Conservation (phyloP, 2,888 invertebrate genomes). For the Conistra vaccinii region DNA sequence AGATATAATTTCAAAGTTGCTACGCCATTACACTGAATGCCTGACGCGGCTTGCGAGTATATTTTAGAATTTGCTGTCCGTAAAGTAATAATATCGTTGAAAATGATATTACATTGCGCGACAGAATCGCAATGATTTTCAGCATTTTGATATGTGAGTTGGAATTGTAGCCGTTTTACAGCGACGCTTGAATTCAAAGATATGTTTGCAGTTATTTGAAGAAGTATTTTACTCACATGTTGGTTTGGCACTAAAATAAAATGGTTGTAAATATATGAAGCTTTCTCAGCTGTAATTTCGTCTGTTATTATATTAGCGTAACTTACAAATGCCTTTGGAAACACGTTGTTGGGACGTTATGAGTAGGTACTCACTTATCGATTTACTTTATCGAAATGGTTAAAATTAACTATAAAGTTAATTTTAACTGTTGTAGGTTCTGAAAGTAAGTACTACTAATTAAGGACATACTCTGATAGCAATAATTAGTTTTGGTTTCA, state of each 20-base stretch:
- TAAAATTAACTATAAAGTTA: not conserved
- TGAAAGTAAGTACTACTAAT: not conserved
- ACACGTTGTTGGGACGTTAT: not conserved
- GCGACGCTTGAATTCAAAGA: constrained; percentile 21
- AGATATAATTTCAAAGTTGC: constrained; percentile 79
- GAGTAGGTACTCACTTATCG: not conserved
- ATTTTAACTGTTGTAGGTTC: constrained; percentile 14
- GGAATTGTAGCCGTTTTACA: constrained; percentile 52
- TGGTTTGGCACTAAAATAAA: constrained; percentile 19
- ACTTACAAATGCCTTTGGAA: not conserved
- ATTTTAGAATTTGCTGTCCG: constrained; percentile 69
- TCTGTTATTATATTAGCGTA: not conserved
- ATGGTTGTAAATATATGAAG: constrained; percentile 18
- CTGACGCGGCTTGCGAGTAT: constrained; percentile 68
- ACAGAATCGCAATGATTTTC: constrained; percentile 58
- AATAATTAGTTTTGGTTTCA: constrained; percentile 41
- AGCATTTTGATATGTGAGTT: constrained; percentile 62
- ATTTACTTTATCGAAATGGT: not conserved
- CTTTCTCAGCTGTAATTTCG: not conserved
- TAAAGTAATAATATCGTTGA: constrained; percentile 66
- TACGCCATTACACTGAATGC: constrained; percentile 73
- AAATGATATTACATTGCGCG: constrained; percentile 66
- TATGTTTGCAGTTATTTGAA: constrained; percentile 53
- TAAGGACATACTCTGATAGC: constrained; percentile 19
- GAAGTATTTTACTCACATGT: constrained; percentile 35